Evolutionary conservation across 1,140 invertebrate species (phyloP).

Genomic region (Pseudomyrmex pallidus): DNA sequence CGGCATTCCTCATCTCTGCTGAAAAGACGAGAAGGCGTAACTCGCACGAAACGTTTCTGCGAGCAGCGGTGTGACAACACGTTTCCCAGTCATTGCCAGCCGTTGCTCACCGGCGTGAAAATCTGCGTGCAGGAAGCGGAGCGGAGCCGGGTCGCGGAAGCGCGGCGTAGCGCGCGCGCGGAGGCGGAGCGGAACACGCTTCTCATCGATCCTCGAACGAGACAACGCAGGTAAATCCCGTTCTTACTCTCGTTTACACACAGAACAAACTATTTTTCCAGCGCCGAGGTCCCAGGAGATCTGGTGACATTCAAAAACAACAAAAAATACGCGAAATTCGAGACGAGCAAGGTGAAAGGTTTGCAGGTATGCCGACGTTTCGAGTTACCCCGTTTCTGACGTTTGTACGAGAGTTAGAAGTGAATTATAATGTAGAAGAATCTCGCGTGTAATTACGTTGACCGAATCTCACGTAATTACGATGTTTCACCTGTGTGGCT

Average conservation of each 20-base stretch:
- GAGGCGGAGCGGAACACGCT: constrained; percentile 16
- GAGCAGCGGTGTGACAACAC: no score
- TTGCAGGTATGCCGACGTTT: not conserved
- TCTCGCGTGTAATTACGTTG: no score
- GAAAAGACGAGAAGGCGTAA: no score
- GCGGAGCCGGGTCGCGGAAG: constrained; percentile 4
- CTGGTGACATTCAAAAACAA: not conserved
- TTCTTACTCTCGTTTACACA: constrained; percentile 7
- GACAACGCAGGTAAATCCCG: constrained; percentile 42
- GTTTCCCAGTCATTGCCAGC: not conserved
- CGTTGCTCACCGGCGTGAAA: not conserved
- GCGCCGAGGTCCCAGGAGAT: no score
- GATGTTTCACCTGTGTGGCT: no score
- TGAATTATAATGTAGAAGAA: no score
- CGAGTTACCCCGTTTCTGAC: not conserved
- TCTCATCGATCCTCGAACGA: constrained; percentile 36
- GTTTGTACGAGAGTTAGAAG: not conserved
- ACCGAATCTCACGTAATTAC: no score
- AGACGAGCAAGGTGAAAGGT: not conserved
- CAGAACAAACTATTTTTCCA: no score
- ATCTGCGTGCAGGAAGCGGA: not conserved
- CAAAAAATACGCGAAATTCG: not conserved
- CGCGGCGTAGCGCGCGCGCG: constrained; percentile 14
- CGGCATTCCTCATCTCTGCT: no score
- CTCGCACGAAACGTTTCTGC: no score